Evolutionary conservation across 2,113 vertebrate species (phyloP), one percentile per base, ranked within the genome.

Genomic region (Megaleporinus macrocephalus): DNA sequence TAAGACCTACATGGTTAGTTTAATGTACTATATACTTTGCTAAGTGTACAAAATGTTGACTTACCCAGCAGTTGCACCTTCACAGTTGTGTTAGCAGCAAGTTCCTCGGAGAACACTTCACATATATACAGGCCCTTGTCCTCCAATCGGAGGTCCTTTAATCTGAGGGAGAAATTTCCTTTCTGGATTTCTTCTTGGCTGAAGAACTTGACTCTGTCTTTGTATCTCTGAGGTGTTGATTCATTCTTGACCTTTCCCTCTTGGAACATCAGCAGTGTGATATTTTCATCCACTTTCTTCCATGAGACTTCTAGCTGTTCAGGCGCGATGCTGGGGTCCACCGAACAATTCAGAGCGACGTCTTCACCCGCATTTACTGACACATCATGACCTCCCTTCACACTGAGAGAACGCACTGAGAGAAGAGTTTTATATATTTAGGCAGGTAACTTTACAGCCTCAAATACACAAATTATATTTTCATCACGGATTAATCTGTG

Each of bases 81-180:
- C 36, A 70, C 68, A 24, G 68, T 47, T 70, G 68, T 47, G 68
- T 70, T 70, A 24, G 68, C 68, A 24, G 36, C 24, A 13, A 70
- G 20, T 3, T n/a, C 68, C 36, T 15, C 68, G 47, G 13, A 41
- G 68, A 70, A 41, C 18, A 26, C 68, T 70, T 70, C 36, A 70
- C 68, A 70, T 4, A 70, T 24, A 26, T 70, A 70, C 20, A 70
- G 33, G 11, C 68, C 68, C 47, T 47, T 70, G 36, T 70, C 68
- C 36, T 47, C 68, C 44, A 36, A 47, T 44, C n/a, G 68, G 41
- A 70, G 5, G 14, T 47, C n/a, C 41, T 47, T 70, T 30, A 70
- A 18, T 47, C 68, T 44, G 12, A 70, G 68, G 13, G 68, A 70
- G 41, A 70, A 70, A 7, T 70, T 70, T 47, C 68, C 68, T 47